These are phyloP conservation scores for Orycteropus afer DNA, from an alignment of 2,113 vertebrate genomes.

Conservation along the genomic window DNA sequence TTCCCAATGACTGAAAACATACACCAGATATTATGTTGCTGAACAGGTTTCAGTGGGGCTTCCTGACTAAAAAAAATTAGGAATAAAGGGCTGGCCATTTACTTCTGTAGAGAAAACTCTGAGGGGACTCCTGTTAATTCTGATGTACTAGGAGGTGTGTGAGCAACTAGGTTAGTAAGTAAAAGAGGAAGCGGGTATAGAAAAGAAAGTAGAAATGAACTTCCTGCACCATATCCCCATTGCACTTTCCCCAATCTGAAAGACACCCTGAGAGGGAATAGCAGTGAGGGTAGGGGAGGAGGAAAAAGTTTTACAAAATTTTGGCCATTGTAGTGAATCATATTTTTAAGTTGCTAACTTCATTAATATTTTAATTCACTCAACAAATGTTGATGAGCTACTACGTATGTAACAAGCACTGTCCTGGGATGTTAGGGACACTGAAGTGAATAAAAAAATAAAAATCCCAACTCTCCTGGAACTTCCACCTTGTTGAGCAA, in stretches of 20 bases:
- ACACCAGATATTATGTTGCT: neutral
- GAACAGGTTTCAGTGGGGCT: too few species aligned
- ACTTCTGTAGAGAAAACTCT: neutral
- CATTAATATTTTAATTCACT: neutral
- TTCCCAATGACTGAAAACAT: neutral
- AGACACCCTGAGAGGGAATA: neutral
- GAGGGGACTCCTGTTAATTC: neutral
- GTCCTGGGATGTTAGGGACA: neutral
- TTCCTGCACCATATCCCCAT: neutral
- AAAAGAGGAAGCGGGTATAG: neutral
- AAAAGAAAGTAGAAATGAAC: neutral
- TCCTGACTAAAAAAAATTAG: too few species aligned
- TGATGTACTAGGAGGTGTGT: neutral
- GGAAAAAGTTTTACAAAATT: neutral
- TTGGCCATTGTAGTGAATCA: neutral
- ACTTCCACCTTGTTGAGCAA: neutral
- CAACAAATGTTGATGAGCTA: neutral
- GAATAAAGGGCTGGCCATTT: too few species aligned
- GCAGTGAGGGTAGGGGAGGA: neutral
- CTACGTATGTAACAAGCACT: neutral
- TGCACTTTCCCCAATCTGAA: neutral
- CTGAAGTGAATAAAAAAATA: neutral
- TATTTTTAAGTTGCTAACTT: neutral
- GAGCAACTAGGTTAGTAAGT: neutral
- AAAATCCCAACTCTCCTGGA: neutral